Evolutionary conservation across 2,888 invertebrate species (phyloP).

Genomic region (Mechanitis messenoides): DNA sequence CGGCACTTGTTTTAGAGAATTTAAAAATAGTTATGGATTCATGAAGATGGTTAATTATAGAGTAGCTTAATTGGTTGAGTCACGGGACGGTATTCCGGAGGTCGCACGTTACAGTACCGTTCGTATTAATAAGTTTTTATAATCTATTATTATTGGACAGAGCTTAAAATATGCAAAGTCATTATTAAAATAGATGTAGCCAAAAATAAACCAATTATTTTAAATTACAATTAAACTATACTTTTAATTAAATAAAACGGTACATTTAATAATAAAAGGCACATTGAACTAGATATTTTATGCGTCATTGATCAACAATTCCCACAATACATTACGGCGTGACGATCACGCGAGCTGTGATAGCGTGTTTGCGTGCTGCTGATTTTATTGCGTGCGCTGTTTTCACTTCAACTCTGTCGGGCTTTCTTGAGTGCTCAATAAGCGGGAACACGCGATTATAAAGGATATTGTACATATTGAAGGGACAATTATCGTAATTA

Average conservation of each 20-base stretch:
- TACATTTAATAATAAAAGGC: conserved; percentile 1
- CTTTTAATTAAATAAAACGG: conserved; percentile 3
- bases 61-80: no score
- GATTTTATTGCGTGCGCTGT: conserved; percentile 57
- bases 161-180: no score
- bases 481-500: conserved; percentile 9
- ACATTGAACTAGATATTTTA: conserved; percentile 10
- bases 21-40: no score
- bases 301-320: conserved; percentile 35
- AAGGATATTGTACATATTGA: conserved; percentile 20
- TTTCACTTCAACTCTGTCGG: conserved; percentile 53
- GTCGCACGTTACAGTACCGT: no score
- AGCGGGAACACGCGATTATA: conserved; percentile 41
- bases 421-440: conserved; percentile 69
- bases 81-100: no score
- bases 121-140: no score
- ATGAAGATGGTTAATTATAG: no score
- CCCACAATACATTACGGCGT: conserved; percentile 36
- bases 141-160: no score
- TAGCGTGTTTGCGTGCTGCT: conserved; percentile 58
- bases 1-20: no score
- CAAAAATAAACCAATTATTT: no score
- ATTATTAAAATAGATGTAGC: no score
- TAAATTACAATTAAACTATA: not conserved
- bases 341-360: conserved; percentile 45